Conservation (phyloP, 2,113 vertebrate genomes). For the Ciconia stormi region DNA sequence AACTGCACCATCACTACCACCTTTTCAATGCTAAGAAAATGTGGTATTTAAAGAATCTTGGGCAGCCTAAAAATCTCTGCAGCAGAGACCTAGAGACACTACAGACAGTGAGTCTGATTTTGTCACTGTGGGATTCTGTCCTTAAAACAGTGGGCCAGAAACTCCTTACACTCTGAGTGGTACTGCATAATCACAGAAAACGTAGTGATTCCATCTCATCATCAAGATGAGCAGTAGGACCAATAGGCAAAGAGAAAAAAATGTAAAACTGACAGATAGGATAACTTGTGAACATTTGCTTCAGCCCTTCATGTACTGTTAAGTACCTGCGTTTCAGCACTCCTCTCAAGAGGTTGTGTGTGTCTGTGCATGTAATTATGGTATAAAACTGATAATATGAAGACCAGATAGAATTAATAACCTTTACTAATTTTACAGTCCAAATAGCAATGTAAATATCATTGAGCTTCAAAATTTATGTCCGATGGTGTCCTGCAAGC, state of each 20-base stretch:
- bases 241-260: not conserved
- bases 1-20: not conserved
- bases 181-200: not conserved
- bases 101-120: not conserved
- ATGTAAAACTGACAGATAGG: not conserved
- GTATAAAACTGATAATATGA: conserved; percentile 20
- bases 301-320: not conserved
- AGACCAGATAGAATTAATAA: conserved; percentile 57
- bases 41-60: not conserved
- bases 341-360: conserved; percentile 38
- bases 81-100: not conserved
- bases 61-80: not conserved
- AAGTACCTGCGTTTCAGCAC: conserved; percentile 3
- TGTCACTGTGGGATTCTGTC: not conserved
- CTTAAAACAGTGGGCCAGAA: not conserved
- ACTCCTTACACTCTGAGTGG: not conserved
- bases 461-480: conserved; percentile 53
- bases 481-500: conserved; percentile 15
- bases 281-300: conserved; percentile 6
- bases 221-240: not conserved
- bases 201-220: not conserved
- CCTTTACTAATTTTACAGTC: conserved; percentile 58
- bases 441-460: conserved; percentile 54
- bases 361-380: conserved; percentile 59
- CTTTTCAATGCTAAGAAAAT: not conserved